Evolutionary conservation across 2,888 invertebrate genomes (phyloP).

Genomic region (Pristionchus entomophagus): DNA sequence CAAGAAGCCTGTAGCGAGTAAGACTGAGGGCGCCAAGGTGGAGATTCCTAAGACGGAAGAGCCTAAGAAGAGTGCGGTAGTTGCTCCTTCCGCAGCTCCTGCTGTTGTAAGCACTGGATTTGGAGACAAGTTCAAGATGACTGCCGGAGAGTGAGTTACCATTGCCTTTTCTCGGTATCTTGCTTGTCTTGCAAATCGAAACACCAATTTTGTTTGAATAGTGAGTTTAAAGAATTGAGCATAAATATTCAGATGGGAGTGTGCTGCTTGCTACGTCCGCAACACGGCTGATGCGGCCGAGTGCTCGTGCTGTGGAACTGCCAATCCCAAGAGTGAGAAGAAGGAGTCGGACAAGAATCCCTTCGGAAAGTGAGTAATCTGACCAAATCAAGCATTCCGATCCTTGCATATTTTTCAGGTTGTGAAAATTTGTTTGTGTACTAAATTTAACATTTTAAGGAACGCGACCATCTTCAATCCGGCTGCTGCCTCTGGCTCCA

Average conservation of each 20-base stretch:
- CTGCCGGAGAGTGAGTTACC: slow-evolving; percentile 53
- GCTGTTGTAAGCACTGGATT: slow-evolving; percentile 59
- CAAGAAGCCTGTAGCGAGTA: slow-evolving; percentile 45
- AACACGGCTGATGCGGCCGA: slow-evolving; percentile 48
- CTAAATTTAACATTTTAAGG: not conserved
- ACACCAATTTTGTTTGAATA: too few relatives aligned
- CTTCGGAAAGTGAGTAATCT: slow-evolving; percentile 39
- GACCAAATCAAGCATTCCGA: too few relatives aligned
- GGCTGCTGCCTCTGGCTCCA: not conserved
- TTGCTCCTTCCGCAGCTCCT: slow-evolving; percentile 8
- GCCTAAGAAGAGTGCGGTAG: slow-evolving; percentile 52
- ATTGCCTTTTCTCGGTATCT: not conserved
- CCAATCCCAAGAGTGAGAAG: slow-evolving; percentile 56
- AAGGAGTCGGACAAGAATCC: slow-evolving; percentile 41
- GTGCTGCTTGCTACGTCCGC: slow-evolving; percentile 58
- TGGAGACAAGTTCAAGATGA: slow-evolving; percentile 63
- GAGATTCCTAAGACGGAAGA: slow-evolving; percentile 49
- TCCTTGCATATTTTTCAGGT: too few relatives aligned
- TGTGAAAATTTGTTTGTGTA: not conserved
- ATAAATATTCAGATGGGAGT: slow-evolving; percentile 60
- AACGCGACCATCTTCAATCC: slow-evolving; percentile 38
- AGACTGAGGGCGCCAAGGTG: slow-evolving; percentile 49
- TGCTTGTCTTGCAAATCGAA: not conserved
- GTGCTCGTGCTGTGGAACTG: slow-evolving; percentile 59
- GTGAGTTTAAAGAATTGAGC: not conserved